These are phyloP conservation scores for Cephus nigrinus DNA, from an alignment of 2,888 invertebrate genomes.

Conservation along the genomic window DNA sequence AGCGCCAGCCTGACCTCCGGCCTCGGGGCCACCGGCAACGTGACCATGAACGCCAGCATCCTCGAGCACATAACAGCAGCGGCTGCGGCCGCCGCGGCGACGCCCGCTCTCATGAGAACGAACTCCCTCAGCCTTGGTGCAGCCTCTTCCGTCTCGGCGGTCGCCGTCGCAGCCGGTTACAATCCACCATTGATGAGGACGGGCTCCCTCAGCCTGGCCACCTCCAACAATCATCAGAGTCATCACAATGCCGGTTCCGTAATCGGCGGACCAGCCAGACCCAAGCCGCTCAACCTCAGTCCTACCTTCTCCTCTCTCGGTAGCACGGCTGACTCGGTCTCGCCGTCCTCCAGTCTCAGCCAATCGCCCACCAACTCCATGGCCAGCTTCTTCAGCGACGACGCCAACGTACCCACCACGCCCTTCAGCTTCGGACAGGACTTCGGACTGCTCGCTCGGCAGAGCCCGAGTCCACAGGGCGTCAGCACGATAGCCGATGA, in stretches of 20 bases:
- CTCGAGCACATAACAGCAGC: slow-evolving; percentile 69
- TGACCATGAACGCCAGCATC: slow-evolving; percentile 51
- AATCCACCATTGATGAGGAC: slow-evolving; percentile 50
- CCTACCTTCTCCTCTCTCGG: slow-evolving; percentile 67
- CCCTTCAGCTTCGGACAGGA: slow-evolving; percentile 59
- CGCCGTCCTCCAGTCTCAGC: slow-evolving; percentile 74
- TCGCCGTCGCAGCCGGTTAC: slow-evolving; percentile 69
- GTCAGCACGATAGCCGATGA: slow-evolving; percentile 35
- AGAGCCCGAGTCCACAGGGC: slow-evolving; percentile 68
- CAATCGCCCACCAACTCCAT: slow-evolving; percentile 74
- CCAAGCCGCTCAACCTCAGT: slow-evolving; percentile 62
- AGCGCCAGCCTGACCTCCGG: slow-evolving; percentile 48
- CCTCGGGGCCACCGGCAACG: slow-evolving; percentile 22
- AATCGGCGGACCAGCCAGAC: slow-evolving; percentile 53
- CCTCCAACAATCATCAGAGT: slow-evolving; percentile 47
- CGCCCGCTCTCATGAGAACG: slow-evolving; percentile 55
- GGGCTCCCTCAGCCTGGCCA: slow-evolving; percentile 50
- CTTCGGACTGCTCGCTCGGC: slow-evolving; percentile 62
- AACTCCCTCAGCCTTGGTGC: slow-evolving; percentile 57
- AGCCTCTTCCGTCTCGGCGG: slow-evolving; percentile 61
- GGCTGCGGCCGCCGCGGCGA: slow-evolving; percentile 66
- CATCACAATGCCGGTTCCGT: slow-evolving; percentile 30
- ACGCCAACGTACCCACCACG: slow-evolving; percentile 56
- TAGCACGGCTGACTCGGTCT: slow-evolving; percentile 70
- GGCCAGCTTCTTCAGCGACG: slow-evolving; percentile 73